Evolutionary conservation across 2,797 vertebrate species (phyloP).

Genomic region (Danionella dracula): DNA sequence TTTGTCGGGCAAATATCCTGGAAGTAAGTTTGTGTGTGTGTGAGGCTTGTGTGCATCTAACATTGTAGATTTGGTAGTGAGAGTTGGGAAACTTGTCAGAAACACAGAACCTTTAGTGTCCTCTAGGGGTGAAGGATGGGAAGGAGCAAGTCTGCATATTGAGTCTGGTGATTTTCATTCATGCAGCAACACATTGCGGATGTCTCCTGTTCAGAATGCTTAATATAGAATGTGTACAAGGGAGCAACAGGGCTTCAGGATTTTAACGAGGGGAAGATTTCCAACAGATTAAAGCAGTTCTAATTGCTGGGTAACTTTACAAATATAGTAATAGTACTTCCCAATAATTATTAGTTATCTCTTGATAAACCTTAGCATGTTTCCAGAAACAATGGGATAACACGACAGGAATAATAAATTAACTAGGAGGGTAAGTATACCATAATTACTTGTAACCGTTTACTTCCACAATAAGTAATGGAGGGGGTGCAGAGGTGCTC

Average conservation of each 20-base stretch:
- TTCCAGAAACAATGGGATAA: too few species aligned
- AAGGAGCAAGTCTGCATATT: not conserved
- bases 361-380: too few species aligned
- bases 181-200: not conserved
- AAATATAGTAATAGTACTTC: too few species aligned
- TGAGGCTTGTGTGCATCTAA: not conserved
- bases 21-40: conserved; percentile 77
- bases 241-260: not conserved
- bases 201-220: not conserved
- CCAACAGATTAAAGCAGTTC: too few species aligned
- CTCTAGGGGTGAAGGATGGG: not conserved
- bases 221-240: not conserved
- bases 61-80: not conserved
- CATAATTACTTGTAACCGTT: too few species aligned
- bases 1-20: conserved; percentile 81
- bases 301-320: too few species aligned
- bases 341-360: too few species aligned
- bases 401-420: too few species aligned
- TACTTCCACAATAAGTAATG: too few species aligned
- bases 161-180: not conserved
- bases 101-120: not conserved
- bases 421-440: too few species aligned
- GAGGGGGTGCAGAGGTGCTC: too few species aligned
- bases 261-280: too few species aligned
- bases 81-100: not conserved